Base-by-base conservation (phyloP, 2,113 vertebrate species). In the Callospermophilus lateralis region DNA sequence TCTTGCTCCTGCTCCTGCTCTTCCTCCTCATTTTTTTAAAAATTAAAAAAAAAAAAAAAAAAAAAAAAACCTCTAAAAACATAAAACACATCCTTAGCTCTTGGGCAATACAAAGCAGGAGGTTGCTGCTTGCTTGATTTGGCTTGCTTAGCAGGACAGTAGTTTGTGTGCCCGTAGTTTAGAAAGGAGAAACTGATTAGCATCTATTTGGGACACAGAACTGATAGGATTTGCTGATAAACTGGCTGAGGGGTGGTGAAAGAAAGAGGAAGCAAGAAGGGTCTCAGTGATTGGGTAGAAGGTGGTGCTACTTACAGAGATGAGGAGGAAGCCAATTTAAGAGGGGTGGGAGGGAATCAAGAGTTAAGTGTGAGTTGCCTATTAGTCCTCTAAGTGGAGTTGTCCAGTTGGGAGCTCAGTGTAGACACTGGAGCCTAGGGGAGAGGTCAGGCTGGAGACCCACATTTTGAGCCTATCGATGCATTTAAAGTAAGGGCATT, bases 241-340 rank as follows among this genome's bases (percentile, higher is more conserved):
- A 84, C 86, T 78, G 74, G 63, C 65, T 67, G 26, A 24, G 1
- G 15, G 55, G 30, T 72, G 55, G 34, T 72, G 39, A 93, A 58
- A 73, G 42, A 87, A 96, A 95, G 95, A 96, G 84, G 97, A 97
- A 95, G 92, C 73, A 39, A 84, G 34, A 61, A 96, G 73, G 48
- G 92, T 61, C 61, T 92, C 93, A 84, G 80, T 93, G 89, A 96
- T 93, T 92, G 79, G 92, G 89, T 61, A 73, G 51, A 92, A 91
- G 93, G 92, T 94, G 53, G 78, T 92, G 70, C 51, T 94, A 12
- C 84, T 93, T 72, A 70, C 70, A 53, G 42, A 93, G 96, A 96
- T 84, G 92, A 67, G 87, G 76, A 97, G 91, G 90, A 68, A 90
- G 79, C 16, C 9, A 51, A 90, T 78, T 81, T 93, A 84, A 83